Base-by-base conservation (phyloP, 1,140 invertebrate species). In the Drosophila ogumai region DNA sequence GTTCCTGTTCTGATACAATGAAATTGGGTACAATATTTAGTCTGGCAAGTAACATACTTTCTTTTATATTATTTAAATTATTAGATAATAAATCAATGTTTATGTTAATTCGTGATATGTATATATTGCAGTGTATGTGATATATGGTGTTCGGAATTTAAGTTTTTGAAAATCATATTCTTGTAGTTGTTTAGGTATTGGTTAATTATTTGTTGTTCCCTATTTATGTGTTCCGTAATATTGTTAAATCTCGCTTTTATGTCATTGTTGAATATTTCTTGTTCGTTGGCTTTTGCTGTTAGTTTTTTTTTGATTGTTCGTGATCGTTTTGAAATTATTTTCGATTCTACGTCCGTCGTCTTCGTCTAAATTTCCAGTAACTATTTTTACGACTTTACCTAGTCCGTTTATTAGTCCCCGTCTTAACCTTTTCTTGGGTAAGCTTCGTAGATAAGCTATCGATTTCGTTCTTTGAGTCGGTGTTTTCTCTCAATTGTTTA, bases 191-290 rank as follows among this genome's bases (percentile, higher is more conserved):
- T 46, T 13, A 22, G 3, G n/a, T 17, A 46, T 3, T 12, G 12
- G 3, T 41, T 41, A 17, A 41, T 41, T 41, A 17, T 41, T 41
- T 17, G 40, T 9, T 41, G 40, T 17, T 41, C n/a, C 12, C 12
- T 41, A 9, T 41, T 41, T 15, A 41, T 41, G 3, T 41, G 40
- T 46, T 12, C 19, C 6, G 59, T 50, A 25, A 43, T 28, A 12
- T 49, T 68, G 13, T 68, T 12, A 6, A 49, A 68, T 40, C 38
- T 52, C 22, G 34, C 31, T 8, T 52, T 68, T 22, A 68, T 38
- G 9, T 60, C 46, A 15, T 15, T 57, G 10, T 54, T 54, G 6
- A 36, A 54, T 54, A 22, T 10, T 9, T 54, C 31, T 34, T 54
- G 50, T 15, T 19, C 22, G 32, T 54, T 36, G 1, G 17, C 7